Evolutionary conservation across 1,140 invertebrate genomes (phyloP).

Genomic region (Anastrepha ludens): DNA sequence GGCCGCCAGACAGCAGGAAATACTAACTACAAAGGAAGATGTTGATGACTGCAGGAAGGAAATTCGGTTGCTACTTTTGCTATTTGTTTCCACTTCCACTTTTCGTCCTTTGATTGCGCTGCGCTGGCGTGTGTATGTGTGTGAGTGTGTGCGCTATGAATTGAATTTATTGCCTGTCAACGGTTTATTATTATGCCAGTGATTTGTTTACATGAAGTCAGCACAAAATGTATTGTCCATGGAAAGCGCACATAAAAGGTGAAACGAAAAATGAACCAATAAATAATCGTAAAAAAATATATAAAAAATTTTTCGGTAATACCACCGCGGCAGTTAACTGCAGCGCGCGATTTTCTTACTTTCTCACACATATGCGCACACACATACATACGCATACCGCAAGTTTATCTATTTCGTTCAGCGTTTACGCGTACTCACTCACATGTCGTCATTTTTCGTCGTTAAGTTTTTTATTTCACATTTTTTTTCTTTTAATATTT

Average conservation of each 20-base stretch:
- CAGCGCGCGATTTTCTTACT: no score
- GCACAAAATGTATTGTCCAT: slow-evolving; percentile 31
- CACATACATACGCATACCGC: background rate
- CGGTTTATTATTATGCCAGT: slow-evolving; percentile 46
- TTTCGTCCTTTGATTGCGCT: background rate
- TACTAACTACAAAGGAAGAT: slow-evolving; percentile 21
- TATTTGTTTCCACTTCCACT: background rate
- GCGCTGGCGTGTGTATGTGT: background rate
- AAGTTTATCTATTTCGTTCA: no score
- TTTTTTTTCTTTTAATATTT: background rate
- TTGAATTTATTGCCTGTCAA: slow-evolving; percentile 48
- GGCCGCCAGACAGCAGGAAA: background rate
- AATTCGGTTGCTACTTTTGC: background rate
- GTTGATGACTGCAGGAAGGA: slow-evolving; percentile 30
- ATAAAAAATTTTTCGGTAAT: background rate
- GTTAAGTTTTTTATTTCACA: background rate
- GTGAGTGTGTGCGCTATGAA: slow-evolving; percentile 2
- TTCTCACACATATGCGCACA: no score
- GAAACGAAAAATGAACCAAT: slow-evolving; percentile 33
- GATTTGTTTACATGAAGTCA: slow-evolving; percentile 51
- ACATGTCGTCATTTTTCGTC: background rate
- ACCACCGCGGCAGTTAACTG: background rate
- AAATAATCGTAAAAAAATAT: slow-evolving; percentile 36
- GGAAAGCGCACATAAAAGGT: slow-evolving; percentile 1
- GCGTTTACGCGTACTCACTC: no score